Conservation (phyloP, 2,797 vertebrate species). For the Loris lydekkerianus region DNA sequence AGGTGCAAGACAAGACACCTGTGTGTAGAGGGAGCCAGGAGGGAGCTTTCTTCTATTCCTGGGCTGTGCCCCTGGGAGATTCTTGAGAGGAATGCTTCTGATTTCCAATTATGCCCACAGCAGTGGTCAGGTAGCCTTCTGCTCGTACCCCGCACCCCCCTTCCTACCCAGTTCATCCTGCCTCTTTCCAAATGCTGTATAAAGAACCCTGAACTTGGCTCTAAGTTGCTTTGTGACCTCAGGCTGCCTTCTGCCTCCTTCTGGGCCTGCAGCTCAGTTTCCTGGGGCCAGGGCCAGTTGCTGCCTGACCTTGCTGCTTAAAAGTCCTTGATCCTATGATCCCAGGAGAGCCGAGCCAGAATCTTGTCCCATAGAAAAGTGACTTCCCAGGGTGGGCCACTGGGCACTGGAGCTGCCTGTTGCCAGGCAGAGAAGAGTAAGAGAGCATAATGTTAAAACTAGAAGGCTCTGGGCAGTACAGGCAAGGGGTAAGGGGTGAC, state of each 20-base stretch:
- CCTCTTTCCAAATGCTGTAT: not conserved
- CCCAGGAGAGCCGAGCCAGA: not conserved
- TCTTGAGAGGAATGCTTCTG: not conserved
- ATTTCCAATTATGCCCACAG: not conserved
- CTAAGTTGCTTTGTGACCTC: slow-evolving; percentile 8
- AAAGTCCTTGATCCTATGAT: not conserved
- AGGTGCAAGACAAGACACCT: not conserved
- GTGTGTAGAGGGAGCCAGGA: not conserved
- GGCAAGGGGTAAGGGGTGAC: not conserved
- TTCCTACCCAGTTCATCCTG: not conserved
- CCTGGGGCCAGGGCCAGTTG: not conserved
- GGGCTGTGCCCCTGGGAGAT: slow-evolving; percentile 3
- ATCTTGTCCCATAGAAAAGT: not conserved
- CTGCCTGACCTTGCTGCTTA: slow-evolving; percentile 10
- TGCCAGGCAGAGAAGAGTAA: not conserved
- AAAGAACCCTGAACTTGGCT: slow-evolving; percentile 32
- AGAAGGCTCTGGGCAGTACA: not conserved
- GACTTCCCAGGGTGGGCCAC: not conserved
- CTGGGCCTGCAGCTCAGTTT: not conserved
- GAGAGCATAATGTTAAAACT: not conserved
- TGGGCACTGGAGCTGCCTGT: not conserved
- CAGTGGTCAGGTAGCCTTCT: slow-evolving; percentile 24
- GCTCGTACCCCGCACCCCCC: not conserved
- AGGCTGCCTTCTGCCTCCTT: slow-evolving; percentile 29
- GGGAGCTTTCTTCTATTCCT: slow-evolving; percentile 7